Evolutionary conservation across 2,888 invertebrate species (phyloP).

Genomic region (Calliscelio sp.): DNA sequence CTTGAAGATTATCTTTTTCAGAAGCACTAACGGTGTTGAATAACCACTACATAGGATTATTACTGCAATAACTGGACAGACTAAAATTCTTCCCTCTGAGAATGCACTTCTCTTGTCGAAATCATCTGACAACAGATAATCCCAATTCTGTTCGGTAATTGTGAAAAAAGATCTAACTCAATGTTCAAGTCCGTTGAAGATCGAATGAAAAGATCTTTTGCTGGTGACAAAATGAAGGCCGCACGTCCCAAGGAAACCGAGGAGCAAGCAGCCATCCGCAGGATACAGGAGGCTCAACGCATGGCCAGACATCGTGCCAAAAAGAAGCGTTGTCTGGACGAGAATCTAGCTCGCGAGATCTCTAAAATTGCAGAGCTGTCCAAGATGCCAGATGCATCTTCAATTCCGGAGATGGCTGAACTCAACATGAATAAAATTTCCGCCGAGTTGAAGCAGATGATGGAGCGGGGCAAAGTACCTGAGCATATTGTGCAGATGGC

Average conservation of each 20-base stretch:
- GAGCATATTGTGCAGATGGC: constrained; percentile 86
- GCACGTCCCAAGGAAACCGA: constrained; percentile 83
- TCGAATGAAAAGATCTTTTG: too few species aligned
- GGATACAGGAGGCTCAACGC: constrained; percentile 85
- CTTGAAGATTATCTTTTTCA: too few species aligned
- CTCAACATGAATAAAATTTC: constrained; percentile 86
- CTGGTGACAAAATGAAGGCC: constrained; percentile 84
- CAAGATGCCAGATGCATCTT: constrained; percentile 84
- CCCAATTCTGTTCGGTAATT: too few species aligned
- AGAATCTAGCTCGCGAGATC: constrained; percentile 84
- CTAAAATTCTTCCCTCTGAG: too few species aligned
- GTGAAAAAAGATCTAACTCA: too few species aligned
- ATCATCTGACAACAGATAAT: too few species aligned
- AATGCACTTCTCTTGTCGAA: too few species aligned
- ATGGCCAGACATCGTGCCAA: constrained; percentile 85
- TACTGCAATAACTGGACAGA: too few species aligned
- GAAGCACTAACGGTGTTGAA: too few species aligned
- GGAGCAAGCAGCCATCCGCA: constrained; percentile 83
- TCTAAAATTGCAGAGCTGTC: constrained; percentile 85
- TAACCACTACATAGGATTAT: too few species aligned
- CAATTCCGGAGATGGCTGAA: constrained; percentile 85
- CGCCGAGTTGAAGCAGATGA: constrained; percentile 85
- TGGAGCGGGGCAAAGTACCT: constrained; percentile 85
- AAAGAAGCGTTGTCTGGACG: constrained; percentile 85
- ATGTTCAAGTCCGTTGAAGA: too few species aligned